Evolutionary conservation across 2,797 vertebrate genomes (phyloP), one percentile per base, ranked within the genome.

Genomic region (Darevskia nairensis): DNA sequence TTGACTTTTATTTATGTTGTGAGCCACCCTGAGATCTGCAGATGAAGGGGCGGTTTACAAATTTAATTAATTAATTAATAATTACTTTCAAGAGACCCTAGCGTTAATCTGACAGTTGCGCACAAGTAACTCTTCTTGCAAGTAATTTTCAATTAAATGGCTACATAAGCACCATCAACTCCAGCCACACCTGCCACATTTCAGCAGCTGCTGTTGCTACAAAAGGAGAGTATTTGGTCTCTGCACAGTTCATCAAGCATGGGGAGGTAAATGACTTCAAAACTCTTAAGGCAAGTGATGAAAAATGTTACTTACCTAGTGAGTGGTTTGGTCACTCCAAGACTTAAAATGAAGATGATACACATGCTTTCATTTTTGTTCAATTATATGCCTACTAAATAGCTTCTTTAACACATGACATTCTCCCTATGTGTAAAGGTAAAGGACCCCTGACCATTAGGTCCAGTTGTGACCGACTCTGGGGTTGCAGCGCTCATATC

Each of bases 101-200:
- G 64, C 41, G 25, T 82, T 82, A 68, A 68, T 68, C 61, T 68
- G 68, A 83, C 46, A 27, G 82, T 29, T 84, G 55, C 82, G 19
- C 41, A 71, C 17, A 83, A 71, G 44, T 71, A 71, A 46, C 66
- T 71, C 29, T n/a, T 83, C 44, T 83, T 32, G 21, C 44, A 21
- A 69, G 29, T 83, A 29, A 46, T 83, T 83, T 83, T 71, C 82
- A 83, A 50, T 74, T 84, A 55, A 84, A 13, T 83, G 66, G 50
- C 71, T 71, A 83, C 39, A 72, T 35, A 13, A n/a, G 74, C 69
- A 61, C 17, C 23, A 46, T 74, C 82, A 71, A 83, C 41, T 71
- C 8, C 68, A 71, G 39, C 39, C 39, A 69, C 41, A 55, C 9
- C 41, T n/a, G 29, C 69, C 35, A 35, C 46, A 55, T 74, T 84